Percentiles rank a stretch among this genome's conserved stretches.
These are phyloP conservation scores for Phenganax subtilis DNA, from an alignment of 92 coral and sea anemone genomes.

Conservation along the genomic window DNA sequence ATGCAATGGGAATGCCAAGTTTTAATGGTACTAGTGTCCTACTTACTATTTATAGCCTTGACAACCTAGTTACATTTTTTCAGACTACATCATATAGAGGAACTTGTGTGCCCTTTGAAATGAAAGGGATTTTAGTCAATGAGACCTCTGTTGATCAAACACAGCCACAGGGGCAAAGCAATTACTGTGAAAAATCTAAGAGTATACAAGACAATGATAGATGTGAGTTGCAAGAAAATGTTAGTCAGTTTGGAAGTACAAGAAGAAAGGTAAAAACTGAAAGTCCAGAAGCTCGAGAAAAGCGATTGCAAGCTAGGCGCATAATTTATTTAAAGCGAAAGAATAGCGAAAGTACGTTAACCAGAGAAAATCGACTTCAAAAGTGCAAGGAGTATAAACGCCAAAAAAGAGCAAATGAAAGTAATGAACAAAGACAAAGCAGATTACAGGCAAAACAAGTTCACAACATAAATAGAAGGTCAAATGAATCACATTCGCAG, in stretches of 20 bases:
- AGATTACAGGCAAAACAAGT: neutral
- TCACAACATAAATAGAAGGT: neutral
- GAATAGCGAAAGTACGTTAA: neutral
- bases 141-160: neutral
- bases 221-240: too few relatives aligned
- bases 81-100: neutral
- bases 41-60: neutral
- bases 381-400: neutral
- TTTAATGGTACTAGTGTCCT: neutral
- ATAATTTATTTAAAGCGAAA: neutral
- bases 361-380: neutral
- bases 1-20: neutral
- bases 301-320: neutral
- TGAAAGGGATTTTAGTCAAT: neutral
- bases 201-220: too few relatives aligned
- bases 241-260: neutral
- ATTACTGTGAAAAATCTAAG: too few relatives aligned
- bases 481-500: neutral
- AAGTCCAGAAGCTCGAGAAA: neutral
- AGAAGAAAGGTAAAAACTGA: neutral
- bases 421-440: neutral
- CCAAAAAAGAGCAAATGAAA: conserved; percentile 3
- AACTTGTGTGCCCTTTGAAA: too few relatives aligned
- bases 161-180: too few relatives aligned
- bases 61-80: neutral